Evolutionary conservation across 2,797 vertebrate species (phyloP).

Genomic region (Cyprinella venusta): DNA sequence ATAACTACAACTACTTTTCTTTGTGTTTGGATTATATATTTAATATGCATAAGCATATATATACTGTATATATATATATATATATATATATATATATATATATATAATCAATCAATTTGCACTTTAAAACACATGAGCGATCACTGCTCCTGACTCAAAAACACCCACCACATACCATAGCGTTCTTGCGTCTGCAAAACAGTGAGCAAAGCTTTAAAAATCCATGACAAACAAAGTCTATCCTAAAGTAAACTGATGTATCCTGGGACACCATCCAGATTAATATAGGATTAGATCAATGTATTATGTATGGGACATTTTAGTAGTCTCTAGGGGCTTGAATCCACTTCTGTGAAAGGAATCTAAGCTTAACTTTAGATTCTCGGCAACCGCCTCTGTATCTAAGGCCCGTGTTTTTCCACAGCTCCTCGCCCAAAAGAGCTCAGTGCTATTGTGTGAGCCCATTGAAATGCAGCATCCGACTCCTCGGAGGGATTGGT

Average conservation of each 20-base stretch:
- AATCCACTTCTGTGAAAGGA: conserved; percentile 54
- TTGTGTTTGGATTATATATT: neutral
- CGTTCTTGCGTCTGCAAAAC: neutral
- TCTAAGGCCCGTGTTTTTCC: conserved; percentile 61
- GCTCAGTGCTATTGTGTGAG: conserved; percentile 65
- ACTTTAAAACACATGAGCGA: neutral
- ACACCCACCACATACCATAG: neutral
- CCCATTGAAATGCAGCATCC: conserved; percentile 74
- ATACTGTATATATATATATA: no score
- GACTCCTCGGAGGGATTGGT: conserved; percentile 42
- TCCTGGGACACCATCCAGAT: conserved; percentile 24
- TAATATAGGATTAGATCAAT: conserved; percentile 52
- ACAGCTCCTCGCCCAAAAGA: conserved; percentile 61
- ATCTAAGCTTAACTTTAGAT: conserved; percentile 51
- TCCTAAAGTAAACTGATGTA: conserved; percentile 24
- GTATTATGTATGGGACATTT: conserved; percentile 59
- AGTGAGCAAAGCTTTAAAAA: conserved; percentile 40
- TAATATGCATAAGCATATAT: neutral
- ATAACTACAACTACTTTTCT: no score
- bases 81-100: no score
- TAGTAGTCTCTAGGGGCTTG: conserved; percentile 37
- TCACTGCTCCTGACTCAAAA: neutral
- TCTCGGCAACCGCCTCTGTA: conserved; percentile 50
- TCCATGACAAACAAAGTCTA: conserved; percentile 18
- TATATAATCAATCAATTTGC: neutral